phyloP scores from a whole-genome alignment of 2,888 invertebrate genomes.

The Plutella xylostella region DNA sequence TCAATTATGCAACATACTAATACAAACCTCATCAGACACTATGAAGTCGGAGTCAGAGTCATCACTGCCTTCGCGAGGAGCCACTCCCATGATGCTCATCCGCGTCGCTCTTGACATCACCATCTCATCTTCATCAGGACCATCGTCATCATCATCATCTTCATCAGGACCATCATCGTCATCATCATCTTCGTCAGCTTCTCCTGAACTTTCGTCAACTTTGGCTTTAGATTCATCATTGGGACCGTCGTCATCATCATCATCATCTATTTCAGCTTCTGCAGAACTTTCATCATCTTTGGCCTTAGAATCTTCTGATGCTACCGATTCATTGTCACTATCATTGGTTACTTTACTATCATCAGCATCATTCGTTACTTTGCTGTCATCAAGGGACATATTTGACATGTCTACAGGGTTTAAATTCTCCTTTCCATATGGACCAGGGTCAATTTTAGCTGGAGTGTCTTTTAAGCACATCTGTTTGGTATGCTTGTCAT shows the following conservation, averaged over 20 bases:
- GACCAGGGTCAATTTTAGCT: constrained; percentile 24
- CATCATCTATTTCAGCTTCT: constrained; percentile 13
- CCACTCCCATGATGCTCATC: constrained; percentile 60
- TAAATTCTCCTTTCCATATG: neutral
- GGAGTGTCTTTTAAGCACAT: constrained; percentile 50
- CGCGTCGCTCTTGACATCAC: constrained; percentile 58
- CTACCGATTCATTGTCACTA: constrained; percentile 12
- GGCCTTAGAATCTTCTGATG: too few species aligned
- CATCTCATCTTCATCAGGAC: constrained; percentile 51
- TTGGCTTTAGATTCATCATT: too few species aligned
- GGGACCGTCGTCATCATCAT: constrained; percentile 14
- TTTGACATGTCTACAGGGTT: neutral
- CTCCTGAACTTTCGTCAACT: constrained; percentile 18
- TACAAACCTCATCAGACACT: constrained; percentile 56
- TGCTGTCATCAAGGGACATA: neutral
- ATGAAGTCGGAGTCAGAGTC: constrained; percentile 60
- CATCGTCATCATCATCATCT: constrained; percentile 28
- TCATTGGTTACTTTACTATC: constrained; percentile 13
- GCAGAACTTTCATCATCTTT: constrained; percentile 18
- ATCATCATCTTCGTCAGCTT: constrained; percentile 13
- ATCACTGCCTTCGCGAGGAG: constrained; percentile 43
- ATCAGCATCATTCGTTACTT: too few species aligned
- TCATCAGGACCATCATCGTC: constrained; percentile 10
- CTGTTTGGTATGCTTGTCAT: constrained; percentile 37
- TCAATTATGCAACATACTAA: neutral